phyloP scores from a whole-genome alignment of 1,140 invertebrate species.

The Tetramorium parvispinum region DNA sequence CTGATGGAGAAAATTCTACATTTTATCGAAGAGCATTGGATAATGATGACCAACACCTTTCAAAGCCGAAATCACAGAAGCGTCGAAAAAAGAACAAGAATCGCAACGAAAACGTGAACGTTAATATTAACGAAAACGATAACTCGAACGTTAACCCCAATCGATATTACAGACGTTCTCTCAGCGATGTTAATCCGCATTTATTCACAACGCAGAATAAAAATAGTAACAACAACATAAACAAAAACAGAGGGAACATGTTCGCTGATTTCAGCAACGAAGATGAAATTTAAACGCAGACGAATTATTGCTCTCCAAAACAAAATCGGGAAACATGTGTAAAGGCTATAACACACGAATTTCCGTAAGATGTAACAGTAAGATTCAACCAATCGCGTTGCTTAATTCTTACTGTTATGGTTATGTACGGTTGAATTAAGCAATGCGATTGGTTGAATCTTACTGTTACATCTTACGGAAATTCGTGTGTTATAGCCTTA shows the following conservation, averaged over 20 bases:
- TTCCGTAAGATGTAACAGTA: no score
- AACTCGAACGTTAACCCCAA: conserved; percentile 8
- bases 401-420: no score
- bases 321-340: neutral
- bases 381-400: no score
- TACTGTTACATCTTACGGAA: no score
- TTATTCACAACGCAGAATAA: neutral
- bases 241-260: neutral
- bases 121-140: neutral
- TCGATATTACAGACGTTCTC: neutral
- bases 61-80: neutral
- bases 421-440: no score
- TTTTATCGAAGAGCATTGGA: neutral
- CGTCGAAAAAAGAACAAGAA: neutral
- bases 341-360: no score
- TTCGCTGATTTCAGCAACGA: neutral
- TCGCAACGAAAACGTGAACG: neutral
- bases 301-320: neutral
- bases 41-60: no score
- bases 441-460: no score
- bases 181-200: neutral
- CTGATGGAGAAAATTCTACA: neutral
- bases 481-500: no score
- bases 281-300: neutral
- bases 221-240: conserved; percentile 2